These are phyloP conservation scores for Telmatherina bonti DNA, from an alignment of 2,797 vertebrate genomes.

Conservation along the genomic window DNA sequence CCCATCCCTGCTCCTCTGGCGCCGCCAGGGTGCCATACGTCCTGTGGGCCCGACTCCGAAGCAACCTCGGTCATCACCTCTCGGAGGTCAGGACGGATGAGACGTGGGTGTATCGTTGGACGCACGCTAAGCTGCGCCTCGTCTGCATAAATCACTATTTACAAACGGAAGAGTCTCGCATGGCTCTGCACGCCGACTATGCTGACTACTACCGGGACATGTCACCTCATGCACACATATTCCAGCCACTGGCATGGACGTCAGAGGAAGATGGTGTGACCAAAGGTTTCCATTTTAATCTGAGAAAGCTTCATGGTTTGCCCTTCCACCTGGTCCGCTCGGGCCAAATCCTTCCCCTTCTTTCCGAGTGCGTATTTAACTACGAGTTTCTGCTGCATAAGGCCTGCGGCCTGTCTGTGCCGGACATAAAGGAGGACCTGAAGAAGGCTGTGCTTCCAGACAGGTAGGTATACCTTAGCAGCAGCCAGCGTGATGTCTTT, in stretches of 20 bases:
- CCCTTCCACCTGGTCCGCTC: neutral
- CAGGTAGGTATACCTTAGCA: neutral
- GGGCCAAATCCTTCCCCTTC: neutral
- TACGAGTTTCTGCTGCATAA: neutral
- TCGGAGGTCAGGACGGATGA: neutral
- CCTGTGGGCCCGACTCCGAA: neutral
- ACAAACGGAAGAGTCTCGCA: neutral
- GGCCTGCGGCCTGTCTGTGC: constrained; percentile 65
- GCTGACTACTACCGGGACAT: neutral
- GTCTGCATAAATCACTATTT: neutral
- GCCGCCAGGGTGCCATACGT: neutral
- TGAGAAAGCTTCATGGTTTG: neutral
- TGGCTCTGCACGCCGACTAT: neutral
- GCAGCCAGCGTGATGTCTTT: no score
- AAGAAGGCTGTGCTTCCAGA: constrained; percentile 1
- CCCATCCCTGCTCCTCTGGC: neutral
- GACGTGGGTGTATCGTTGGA: neutral
- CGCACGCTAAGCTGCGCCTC: neutral
- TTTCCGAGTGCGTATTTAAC: neutral
- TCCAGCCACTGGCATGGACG: neutral
- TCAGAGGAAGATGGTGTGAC: neutral
- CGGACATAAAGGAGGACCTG: constrained; percentile 80
- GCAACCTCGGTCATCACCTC: no score
- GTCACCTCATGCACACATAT: neutral
- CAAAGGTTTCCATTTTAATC: neutral